Evolutionary conservation across 2,888 invertebrate genomes (phyloP).

Genomic region (Mythimna vitellina): DNA sequence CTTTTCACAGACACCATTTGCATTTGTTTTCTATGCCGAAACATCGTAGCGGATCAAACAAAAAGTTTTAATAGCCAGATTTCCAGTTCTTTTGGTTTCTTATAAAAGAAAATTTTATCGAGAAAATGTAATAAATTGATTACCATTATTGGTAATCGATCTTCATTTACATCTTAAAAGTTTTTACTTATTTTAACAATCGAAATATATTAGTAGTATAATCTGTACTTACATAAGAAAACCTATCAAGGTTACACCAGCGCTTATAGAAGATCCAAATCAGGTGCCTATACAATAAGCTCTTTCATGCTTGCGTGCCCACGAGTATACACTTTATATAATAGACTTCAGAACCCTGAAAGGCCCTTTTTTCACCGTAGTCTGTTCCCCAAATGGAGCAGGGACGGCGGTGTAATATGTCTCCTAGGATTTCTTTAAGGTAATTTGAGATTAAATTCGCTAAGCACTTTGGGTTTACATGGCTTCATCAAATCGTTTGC

Average conservation of each 20-base stretch:
- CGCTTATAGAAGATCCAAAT: constrained; percentile 32
- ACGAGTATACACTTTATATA: constrained; percentile 22
- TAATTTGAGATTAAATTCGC: constrained; percentile 31
- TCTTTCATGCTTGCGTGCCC: constrained; percentile 15
- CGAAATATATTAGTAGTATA: not conserved
- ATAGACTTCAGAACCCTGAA: constrained; percentile 16
- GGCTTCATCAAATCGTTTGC: constrained; percentile 22
- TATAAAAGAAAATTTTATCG: not conserved
- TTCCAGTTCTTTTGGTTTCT: not conserved
- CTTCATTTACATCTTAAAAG: not conserved
- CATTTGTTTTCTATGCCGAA: not conserved
- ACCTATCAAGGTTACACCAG: constrained; percentile 11
- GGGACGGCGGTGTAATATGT: constrained; percentile 22
- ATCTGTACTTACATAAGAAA: not conserved
- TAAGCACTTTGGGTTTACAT: constrained; percentile 26
- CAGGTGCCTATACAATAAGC: not conserved
- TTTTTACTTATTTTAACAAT: not conserved
- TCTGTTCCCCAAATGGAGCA: constrained; percentile 23
- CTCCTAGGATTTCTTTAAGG: constrained; percentile 31
- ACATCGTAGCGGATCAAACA: not conserved
- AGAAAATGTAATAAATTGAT: not conserved
- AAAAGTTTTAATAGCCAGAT: not conserved
- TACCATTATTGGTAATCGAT: constrained; percentile 7
- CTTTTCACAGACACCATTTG: not conserved
- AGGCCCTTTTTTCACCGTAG: constrained; percentile 27